Conservation (phyloP, 1,140 invertebrate genomes). For the Pentalonia nigronervosa region DNA sequence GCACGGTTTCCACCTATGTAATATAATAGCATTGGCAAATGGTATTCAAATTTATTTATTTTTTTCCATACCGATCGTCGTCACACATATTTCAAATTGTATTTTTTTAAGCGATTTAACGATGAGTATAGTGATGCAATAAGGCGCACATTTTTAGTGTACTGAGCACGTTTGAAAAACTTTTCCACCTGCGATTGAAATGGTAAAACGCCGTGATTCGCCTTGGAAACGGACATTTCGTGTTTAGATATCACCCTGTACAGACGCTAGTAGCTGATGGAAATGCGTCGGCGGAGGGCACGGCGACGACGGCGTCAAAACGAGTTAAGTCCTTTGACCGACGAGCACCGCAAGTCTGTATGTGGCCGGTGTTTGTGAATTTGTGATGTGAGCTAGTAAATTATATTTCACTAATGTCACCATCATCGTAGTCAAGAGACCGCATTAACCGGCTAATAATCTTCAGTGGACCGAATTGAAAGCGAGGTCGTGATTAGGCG, state of each 20-base stretch:
- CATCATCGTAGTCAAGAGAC: not conserved
- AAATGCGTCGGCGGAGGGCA: not conserved
- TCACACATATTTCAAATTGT: not conserved
- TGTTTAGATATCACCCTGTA: not conserved
- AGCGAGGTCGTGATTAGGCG: not conserved
- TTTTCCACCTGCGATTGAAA: too few species aligned
- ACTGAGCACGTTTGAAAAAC: not conserved
- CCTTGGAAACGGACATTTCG: accelerated
- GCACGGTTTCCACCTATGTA: not conserved
- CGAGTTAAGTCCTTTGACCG: conserved; percentile 17
- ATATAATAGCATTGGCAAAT: not conserved
- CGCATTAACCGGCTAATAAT: not conserved
- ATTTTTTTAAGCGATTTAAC: not conserved
- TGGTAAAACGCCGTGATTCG: not conserved
- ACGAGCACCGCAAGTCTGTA: not conserved
- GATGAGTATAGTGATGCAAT: too few species aligned
- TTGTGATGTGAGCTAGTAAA: not conserved
- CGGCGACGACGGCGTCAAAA: not conserved
- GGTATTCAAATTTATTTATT: not conserved
- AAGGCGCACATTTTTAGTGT: not conserved
- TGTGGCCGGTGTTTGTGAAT: not conserved
- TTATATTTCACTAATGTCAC: not conserved
- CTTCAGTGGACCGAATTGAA: not conserved
- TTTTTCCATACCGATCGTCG: not conserved
- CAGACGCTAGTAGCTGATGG: not conserved